Conservation (phyloP, 2,888 invertebrate genomes). For the Dasypogon diadema region DNA sequence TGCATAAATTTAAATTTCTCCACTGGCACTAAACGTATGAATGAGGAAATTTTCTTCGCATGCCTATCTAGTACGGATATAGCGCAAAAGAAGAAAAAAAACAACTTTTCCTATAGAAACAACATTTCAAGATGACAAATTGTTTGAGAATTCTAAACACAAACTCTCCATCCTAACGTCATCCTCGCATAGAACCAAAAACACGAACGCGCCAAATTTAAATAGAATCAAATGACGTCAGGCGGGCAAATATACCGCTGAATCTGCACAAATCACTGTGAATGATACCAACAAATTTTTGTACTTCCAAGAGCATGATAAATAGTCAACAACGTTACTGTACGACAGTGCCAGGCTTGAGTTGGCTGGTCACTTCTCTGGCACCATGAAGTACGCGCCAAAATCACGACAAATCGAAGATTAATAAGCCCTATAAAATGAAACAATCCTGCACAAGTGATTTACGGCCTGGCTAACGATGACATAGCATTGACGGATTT, state of each 20-base stretch:
- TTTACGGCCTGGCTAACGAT: slow-evolving; percentile 22
- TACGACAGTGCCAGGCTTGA: not conserved
- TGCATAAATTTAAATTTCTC: slow-evolving; percentile 30
- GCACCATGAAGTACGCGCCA: not conserved
- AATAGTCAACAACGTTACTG: not conserved
- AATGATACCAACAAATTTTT: not conserved
- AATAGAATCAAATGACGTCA: slow-evolving; percentile 41
- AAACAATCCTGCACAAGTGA: slow-evolving; percentile 1
- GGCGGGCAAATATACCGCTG: not conserved
- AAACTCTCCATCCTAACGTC: not conserved
- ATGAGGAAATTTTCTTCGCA: slow-evolving; percentile 36
- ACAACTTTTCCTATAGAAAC: not conserved
- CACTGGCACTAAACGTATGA: not conserved
- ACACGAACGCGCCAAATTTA: not conserved
- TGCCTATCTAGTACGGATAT: slow-evolving; percentile 10
- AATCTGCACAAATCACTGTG: not conserved
- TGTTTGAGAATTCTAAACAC: slow-evolving; percentile 13
- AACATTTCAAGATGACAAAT: slow-evolving; percentile 22
- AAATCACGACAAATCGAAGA: slow-evolving; percentile 43
- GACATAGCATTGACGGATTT: slow-evolving; percentile 19
- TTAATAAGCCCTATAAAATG: slow-evolving; percentile 32
- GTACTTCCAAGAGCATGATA: slow-evolving; percentile 22
- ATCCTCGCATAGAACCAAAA: not conserved
- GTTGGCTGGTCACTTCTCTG: not conserved
- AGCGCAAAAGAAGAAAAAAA: no score